Conservation (phyloP, 1,140 invertebrate genomes). For the Diploscapter pachys region DNA sequence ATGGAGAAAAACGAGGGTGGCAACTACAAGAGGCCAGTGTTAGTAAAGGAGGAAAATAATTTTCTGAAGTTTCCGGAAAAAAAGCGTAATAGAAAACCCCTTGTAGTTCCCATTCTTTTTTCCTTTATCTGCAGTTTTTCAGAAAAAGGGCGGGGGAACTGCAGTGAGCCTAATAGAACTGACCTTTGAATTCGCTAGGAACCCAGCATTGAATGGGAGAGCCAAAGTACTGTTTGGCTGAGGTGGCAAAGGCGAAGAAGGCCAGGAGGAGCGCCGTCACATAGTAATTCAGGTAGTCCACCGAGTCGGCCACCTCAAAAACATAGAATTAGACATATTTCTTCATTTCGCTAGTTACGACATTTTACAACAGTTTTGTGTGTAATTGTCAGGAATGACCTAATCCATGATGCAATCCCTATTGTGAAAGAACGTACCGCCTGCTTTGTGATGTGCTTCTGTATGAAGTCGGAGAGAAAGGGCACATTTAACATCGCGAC, state of each 20-base stretch:
- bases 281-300: conserved; percentile 56
- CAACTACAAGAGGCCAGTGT: too few relatives aligned
- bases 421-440: background rate
- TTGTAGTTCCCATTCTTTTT: background rate
- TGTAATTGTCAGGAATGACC: background rate
- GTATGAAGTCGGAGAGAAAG: background rate
- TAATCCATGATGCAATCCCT: background rate
- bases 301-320: conserved; percentile 45
- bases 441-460: conserved; percentile 1
- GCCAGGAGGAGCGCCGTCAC: conserved; percentile 49
- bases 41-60: too few relatives aligned
- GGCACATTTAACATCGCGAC: background rate
- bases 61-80: too few relatives aligned
- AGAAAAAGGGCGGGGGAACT: too few relatives aligned
- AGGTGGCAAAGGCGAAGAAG: conserved; percentile 50
- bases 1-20: too few relatives aligned
- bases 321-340: background rate
- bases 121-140: background rate
- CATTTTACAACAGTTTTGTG: too few relatives aligned
- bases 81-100: too few relatives aligned
- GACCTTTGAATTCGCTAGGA: conserved; percentile 50
- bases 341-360: background rate
- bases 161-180: background rate
- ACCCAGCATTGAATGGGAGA: conserved; percentile 54
- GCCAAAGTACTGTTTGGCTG: conserved; percentile 56